These are phyloP conservation scores for Camelus dromedarius DNA, from an alignment of 2,113 vertebrate species.

Conservation along the genomic window DNA sequence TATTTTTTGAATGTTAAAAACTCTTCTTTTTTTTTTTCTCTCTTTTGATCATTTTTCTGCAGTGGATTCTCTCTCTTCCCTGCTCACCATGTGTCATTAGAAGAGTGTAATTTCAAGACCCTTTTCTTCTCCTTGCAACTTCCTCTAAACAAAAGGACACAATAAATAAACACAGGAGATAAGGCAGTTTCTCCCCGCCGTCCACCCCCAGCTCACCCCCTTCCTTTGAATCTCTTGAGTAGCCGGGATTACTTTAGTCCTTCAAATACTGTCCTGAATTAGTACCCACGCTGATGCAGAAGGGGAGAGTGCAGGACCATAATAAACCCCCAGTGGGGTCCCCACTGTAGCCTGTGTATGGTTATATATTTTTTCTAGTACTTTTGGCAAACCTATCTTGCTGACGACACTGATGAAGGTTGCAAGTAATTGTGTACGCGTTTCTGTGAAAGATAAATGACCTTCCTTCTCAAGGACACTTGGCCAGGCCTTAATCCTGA, in stretches of 20 bases:
- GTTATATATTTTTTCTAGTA: slow-evolving; percentile 70
- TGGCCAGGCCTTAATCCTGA: slow-evolving; percentile 78
- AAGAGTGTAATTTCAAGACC: not conserved
- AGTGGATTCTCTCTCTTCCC: not conserved
- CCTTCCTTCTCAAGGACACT: slow-evolving; percentile 88
- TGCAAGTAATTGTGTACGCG: slow-evolving; percentile 81
- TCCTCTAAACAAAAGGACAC: slow-evolving; percentile 65
- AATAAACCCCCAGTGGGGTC: slow-evolving; percentile 39
- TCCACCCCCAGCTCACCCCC: not conserved
- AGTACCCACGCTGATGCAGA: not conserved
- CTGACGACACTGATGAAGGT: slow-evolving; percentile 84
- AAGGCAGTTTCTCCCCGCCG: not conserved
- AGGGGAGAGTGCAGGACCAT: not conserved
- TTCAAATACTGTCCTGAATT: slow-evolving; percentile 2
- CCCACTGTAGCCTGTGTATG: not conserved
- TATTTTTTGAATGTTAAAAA: slow-evolving; percentile 36
- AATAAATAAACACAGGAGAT: slow-evolving; percentile 72
- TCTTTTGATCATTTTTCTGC: slow-evolving; percentile 32
- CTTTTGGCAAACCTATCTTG: slow-evolving; percentile 81
- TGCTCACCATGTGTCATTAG: slow-evolving; percentile 35
- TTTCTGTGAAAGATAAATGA: slow-evolving; percentile 86
- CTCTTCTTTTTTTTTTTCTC: not conserved
- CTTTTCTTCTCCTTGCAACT: slow-evolving; percentile 37
- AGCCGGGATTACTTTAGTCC: slow-evolving; percentile 24
- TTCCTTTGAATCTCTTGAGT: not conserved